phyloP scores from a whole-genome alignment of 2,113 vertebrate species.

The Ceyx melanurus region DNA sequence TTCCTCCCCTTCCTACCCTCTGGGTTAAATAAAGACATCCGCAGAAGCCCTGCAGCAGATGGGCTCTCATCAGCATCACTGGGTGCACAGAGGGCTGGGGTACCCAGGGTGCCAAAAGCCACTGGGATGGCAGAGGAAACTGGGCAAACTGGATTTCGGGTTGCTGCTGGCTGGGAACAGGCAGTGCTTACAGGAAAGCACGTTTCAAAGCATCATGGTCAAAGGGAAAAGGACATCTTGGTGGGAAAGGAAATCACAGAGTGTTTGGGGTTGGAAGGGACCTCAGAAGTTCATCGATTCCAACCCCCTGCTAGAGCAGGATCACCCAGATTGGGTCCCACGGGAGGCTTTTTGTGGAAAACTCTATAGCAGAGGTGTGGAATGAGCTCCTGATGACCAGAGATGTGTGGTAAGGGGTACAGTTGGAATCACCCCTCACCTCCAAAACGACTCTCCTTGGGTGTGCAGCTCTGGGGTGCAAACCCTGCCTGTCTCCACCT shows the following conservation, averaged over 20 bases:
- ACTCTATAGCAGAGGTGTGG: not conserved
- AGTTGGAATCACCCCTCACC: not conserved
- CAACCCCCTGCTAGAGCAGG: too few species aligned
- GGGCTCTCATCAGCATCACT: not conserved
- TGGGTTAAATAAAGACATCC: conserved; percentile 70
- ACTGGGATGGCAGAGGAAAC: not conserved
- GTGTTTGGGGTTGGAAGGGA: too few species aligned
- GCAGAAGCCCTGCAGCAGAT: not conserved
- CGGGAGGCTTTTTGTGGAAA: too few species aligned
- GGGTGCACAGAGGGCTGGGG: not conserved
- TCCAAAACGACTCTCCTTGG: not conserved
- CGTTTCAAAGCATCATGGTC: rapidly evolving
- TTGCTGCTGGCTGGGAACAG: rapidly evolving
- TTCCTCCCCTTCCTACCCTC: conserved; percentile 42
- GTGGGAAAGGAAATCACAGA: not conserved
- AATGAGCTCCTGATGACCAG: not conserved
- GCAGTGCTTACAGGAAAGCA: not conserved
- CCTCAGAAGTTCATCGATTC: too few species aligned
- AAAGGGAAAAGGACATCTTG: not conserved
- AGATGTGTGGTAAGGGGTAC: not conserved
- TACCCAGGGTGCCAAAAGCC: not conserved
- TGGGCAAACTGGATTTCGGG: not conserved
- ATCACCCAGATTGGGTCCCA: too few species aligned
- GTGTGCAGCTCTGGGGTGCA: not conserved
- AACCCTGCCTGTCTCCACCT: not conserved